Conservation (phyloP, 64 coral and sea anemone genomes). For the Anthopleura sola region DNA sequence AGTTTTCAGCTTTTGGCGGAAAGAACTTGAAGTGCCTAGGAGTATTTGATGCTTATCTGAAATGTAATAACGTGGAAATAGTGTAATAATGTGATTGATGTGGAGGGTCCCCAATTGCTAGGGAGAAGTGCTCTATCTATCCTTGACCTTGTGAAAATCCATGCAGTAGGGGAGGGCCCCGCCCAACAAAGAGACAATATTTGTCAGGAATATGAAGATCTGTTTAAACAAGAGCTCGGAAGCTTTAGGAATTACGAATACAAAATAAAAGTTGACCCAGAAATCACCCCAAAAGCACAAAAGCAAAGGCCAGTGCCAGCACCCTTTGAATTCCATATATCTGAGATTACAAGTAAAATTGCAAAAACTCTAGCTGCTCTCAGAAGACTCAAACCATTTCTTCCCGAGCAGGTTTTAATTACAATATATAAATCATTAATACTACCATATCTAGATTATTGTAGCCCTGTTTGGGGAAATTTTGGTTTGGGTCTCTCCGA, state of each 20-base stretch:
- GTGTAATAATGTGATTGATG: slow-evolving; percentile 28
- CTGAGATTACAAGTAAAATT: too few species aligned
- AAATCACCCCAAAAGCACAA: not conserved
- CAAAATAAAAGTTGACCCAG: not conserved
- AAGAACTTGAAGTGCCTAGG: not conserved
- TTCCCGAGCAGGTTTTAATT: too few species aligned
- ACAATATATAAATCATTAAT: too few species aligned
- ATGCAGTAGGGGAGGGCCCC: slow-evolving; percentile 20
- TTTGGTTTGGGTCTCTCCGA: too few species aligned
- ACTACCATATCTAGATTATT: too few species aligned
- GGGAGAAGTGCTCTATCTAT: not conserved
- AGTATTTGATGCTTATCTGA: slow-evolving; percentile 6
- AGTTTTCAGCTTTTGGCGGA: slow-evolving; percentile 11
- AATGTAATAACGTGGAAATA: slow-evolving; percentile 2
- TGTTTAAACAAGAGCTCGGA: slow-evolving; percentile 13
- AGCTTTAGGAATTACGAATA: not conserved
- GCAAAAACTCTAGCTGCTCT: too few species aligned
- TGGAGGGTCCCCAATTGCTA: not conserved
- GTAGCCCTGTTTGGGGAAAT: too few species aligned
- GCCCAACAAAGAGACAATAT: not conserved
- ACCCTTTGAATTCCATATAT: too few species aligned
- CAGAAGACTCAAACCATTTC: too few species aligned
- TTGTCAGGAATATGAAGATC: not conserved
- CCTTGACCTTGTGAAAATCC: slow-evolving; percentile 20
- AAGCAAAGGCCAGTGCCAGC: slow-evolving; percentile 10